Percentiles rank a stretch among this genome's conserved stretches.
These are phyloP conservation scores for Drosophila siamana DNA, from an alignment of 2,888 invertebrate species.

Conservation along the genomic window DNA sequence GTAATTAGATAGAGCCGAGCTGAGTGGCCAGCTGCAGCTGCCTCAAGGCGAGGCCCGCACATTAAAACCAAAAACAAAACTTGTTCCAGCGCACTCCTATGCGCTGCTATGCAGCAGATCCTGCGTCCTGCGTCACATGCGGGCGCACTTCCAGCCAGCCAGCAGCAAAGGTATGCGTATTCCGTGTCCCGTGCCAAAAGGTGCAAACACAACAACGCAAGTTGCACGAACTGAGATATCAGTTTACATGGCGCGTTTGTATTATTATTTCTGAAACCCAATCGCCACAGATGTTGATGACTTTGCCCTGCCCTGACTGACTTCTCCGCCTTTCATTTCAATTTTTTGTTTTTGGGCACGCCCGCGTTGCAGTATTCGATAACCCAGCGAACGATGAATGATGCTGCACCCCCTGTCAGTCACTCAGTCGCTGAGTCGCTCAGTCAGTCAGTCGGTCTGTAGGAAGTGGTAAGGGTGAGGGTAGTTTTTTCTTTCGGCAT, in stretches of 20 bases:
- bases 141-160: constrained; percentile 43
- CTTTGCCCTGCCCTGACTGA: constrained; percentile 51
- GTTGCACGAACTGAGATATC: constrained; percentile 65
- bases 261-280: constrained; percentile 49
- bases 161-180: constrained; percentile 56
- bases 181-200: constrained; percentile 70
- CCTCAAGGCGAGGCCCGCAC: constrained; percentile 56
- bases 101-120: constrained; percentile 46
- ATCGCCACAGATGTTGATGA: constrained; percentile 74
- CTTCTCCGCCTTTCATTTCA: constrained; percentile 41
- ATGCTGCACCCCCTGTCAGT: constrained; percentile 49
- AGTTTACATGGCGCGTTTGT: constrained; percentile 58
- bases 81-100: constrained; percentile 45
- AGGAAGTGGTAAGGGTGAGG: constrained; percentile 33
- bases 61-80: constrained; percentile 42
- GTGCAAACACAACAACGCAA: constrained; percentile 62
- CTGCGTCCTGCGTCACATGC: constrained; percentile 55
- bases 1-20: constrained; percentile 51
- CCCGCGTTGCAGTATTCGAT: constrained; percentile 62
- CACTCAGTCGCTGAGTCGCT: background rate
- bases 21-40: constrained; percentile 49
- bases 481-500: constrained; percentile 64
- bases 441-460: background rate
- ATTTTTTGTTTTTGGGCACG: constrained; percentile 38
- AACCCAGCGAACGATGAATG: constrained; percentile 36